These are phyloP conservation scores for Selene dorsalis DNA, from an alignment of 2,797 vertebrate species.

Conservation along the genomic window DNA sequence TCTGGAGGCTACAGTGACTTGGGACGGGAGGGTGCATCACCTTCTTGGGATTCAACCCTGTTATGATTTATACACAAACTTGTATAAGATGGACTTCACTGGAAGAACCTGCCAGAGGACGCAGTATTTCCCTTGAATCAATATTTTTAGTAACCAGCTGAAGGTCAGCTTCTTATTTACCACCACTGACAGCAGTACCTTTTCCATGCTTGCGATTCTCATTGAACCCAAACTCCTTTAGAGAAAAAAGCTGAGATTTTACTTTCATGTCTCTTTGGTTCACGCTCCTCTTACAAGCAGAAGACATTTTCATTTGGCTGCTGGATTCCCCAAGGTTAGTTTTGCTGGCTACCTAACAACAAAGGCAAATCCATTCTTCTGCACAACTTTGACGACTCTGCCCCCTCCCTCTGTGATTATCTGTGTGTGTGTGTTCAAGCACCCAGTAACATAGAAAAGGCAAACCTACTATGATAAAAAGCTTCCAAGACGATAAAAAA, in stretches of 20 bases:
- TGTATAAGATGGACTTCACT: background rate
- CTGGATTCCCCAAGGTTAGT: conserved; percentile 26
- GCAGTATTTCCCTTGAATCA: conserved; percentile 3
- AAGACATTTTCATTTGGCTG: conserved; percentile 26
- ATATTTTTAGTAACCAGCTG: conserved; percentile 15
- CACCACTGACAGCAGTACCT: conserved; percentile 4
- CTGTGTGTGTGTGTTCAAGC: conserved; percentile 24
- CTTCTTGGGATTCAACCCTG: background rate
- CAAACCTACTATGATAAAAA: conserved; percentile 40
- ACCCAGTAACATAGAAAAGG: conserved; percentile 24
- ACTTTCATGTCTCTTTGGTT: conserved; percentile 22
- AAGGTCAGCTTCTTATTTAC: conserved; percentile 17
- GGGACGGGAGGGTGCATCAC: background rate
- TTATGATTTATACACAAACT: background rate
- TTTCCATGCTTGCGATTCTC: conserved; percentile 2
- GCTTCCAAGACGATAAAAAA: conserved; percentile 23
- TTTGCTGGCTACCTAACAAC: conserved; percentile 15
- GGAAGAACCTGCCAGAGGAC: too few species aligned
- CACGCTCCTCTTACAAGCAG: background rate
- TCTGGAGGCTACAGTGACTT: background rate
- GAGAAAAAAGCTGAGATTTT: background rate
- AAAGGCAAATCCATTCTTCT: conserved; percentile 36
- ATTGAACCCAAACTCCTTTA: conserved; percentile 17
- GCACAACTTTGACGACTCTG: conserved; percentile 9
- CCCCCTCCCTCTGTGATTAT: conserved; percentile 28